A percentile compares a stretch with the other conserved stretches of the same genome.
Conservation (phyloP, 2,113 vertebrate species). For the Paracanthobrama guichenoti region DNA sequence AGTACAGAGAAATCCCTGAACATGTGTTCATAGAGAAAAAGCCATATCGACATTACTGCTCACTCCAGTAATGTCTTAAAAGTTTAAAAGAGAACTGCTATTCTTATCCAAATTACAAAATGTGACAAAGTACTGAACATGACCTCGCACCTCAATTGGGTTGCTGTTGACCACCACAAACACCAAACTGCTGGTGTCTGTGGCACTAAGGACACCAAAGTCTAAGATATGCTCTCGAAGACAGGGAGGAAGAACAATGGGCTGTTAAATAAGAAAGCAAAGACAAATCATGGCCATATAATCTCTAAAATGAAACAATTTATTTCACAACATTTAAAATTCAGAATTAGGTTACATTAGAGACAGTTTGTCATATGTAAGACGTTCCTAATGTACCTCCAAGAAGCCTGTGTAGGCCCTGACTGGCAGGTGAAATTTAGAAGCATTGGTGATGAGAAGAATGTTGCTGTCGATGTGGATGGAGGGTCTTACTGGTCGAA, state of each 20-base stretch:
- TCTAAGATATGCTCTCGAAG: slow-evolving; percentile 87
- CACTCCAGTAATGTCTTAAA: not conserved
- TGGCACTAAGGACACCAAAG: slow-evolving; percentile 92
- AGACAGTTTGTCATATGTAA: not conserved
- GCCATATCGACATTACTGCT: not conserved
- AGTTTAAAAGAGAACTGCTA: not conserved
- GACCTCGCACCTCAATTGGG: slow-evolving; percentile 86
- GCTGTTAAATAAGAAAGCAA: slow-evolving; percentile 71
- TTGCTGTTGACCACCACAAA: slow-evolving; percentile 96
- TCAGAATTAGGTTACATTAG: not conserved
- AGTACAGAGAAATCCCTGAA: slow-evolving; percentile 41
- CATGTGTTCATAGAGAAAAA: not conserved
- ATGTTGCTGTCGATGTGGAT: slow-evolving; percentile 96
- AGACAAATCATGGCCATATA: slow-evolving; percentile 11
- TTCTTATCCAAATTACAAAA: not conserved
- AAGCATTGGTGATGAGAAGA: slow-evolving; percentile 95
- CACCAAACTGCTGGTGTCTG: slow-evolving; percentile 88
- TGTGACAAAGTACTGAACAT: not conserved
- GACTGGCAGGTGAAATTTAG: slow-evolving; percentile 95
- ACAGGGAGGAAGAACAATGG: slow-evolving; percentile 88
- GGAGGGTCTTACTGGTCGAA: slow-evolving; percentile 90
- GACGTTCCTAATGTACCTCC: slow-evolving; percentile 78
- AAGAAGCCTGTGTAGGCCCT: slow-evolving; percentile 96
- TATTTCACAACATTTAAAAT: not conserved
- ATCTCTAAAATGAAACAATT: not conserved